A percentile compares a stretch with the other conserved stretches of the same genome.
Evolutionary conservation across 2,113 vertebrate genomes (phyloP).

Genomic region (Dicerorhinus sumatrensis): DNA sequence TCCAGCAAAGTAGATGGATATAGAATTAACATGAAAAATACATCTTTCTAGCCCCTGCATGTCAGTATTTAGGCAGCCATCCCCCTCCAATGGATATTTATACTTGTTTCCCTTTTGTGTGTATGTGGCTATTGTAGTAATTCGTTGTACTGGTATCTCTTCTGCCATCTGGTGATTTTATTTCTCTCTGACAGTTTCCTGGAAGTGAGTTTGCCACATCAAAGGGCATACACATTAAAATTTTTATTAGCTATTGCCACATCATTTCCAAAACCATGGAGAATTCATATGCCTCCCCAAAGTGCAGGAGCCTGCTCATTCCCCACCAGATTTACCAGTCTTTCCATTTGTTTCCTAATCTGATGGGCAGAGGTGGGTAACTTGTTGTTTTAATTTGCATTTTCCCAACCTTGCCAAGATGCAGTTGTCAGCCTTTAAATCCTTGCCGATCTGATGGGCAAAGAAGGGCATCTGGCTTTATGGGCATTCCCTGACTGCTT

Average conservation of each 20-base stretch:
- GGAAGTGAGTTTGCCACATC: constrained; percentile 19
- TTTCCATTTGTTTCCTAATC: neutral
- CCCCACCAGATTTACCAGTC: neutral
- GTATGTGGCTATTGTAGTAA: neutral
- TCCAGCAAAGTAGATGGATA: neutral
- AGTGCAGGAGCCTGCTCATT: neutral
- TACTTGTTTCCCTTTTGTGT: neutral
- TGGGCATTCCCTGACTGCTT: neutral
- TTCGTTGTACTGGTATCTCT: neutral
- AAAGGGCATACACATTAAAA: constrained; percentile 10
- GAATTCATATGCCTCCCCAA: neutral
- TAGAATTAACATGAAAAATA: neutral
- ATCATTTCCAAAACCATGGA: neutral
- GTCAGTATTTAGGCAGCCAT: neutral
- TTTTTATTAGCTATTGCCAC: neutral
- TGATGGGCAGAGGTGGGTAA: neutral
- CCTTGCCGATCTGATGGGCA: neutral
- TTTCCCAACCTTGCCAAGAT: neutral
- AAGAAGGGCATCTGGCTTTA: neutral
- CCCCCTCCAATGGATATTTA: neutral
- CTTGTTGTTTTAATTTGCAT: neutral
- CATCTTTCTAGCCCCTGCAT: neutral
- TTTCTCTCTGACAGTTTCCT: constrained; percentile 11
- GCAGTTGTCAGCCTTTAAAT: neutral
- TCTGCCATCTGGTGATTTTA: neutral